Evolutionary conservation across 1,140 invertebrate species (phyloP).

Genomic region (Amyelois transitella): DNA sequence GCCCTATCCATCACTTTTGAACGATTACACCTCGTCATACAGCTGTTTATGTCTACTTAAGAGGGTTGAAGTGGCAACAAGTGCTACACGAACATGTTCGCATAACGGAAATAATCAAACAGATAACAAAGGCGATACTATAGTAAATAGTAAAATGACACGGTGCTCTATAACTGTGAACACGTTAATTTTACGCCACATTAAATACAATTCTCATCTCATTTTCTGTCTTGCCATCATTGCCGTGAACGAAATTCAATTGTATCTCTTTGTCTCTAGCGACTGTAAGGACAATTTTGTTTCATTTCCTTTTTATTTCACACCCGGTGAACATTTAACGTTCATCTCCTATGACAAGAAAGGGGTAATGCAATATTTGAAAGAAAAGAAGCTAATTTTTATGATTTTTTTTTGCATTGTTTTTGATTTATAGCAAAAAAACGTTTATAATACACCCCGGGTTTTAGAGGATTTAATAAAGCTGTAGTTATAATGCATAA

Average conservation of each 20-base stretch:
- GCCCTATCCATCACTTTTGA: constrained; percentile 24
- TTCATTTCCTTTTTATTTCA: constrained; percentile 5
- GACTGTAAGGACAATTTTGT: background rate
- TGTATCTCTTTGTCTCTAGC: background rate
- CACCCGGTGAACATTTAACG: background rate
- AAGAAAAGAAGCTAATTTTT: too few relatives aligned
- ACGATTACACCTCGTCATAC: constrained; percentile 15
- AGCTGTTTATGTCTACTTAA: constrained; percentile 25
- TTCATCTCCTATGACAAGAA: background rate
- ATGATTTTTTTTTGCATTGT: too few relatives aligned
- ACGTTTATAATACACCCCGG: too few relatives aligned
- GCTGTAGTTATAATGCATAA: too few relatives aligned
- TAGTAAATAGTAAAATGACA: background rate
- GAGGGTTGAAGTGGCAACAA: constrained; percentile 17
- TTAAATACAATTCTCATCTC: background rate
- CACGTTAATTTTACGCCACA: background rate
- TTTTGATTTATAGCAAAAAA: too few relatives aligned
- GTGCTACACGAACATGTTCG: constrained; percentile 11
- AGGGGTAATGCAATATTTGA: background rate
- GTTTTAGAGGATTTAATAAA: too few relatives aligned
- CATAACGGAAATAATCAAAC: constrained; percentile 6
- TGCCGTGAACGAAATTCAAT: background rate
- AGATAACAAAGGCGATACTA: background rate
- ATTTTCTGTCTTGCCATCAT: background rate
- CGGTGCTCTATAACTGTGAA: background rate